Conservation (phyloP, 1,140 invertebrate species). For the Drosophila sp. region DNA sequence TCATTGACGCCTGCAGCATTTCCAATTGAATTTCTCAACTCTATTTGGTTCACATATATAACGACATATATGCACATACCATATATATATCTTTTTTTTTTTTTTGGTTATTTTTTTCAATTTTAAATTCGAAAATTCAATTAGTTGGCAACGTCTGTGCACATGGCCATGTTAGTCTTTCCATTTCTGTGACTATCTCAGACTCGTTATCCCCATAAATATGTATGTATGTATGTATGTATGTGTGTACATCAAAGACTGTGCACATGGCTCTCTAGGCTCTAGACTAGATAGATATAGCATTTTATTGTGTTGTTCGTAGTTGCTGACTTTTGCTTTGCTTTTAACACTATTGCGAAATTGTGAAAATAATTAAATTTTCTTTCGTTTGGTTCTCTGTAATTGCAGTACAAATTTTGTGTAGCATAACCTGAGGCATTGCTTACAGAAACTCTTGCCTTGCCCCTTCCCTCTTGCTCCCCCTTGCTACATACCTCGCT, state of each 20-base stretch:
- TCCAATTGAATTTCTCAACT: constrained; percentile 64
- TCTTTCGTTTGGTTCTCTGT: constrained; percentile 61
- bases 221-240: no score
- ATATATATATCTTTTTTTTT: not conserved
- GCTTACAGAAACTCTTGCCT: constrained; percentile 30
- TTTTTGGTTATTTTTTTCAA: constrained; percentile 33
- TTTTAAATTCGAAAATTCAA: constrained; percentile 62
- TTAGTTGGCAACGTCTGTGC: constrained; percentile 53
- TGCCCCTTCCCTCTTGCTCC: not conserved
- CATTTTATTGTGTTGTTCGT: constrained; percentile 72
- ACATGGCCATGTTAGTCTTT: constrained; percentile 40
- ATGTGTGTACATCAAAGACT: constrained; percentile 13
- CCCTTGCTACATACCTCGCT: no score
- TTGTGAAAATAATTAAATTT: constrained; percentile 78
- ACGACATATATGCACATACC: no score
- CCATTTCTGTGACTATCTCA: constrained; percentile 13
- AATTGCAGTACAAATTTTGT: constrained; percentile 50
- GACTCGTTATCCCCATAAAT: not conserved
- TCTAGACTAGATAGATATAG: no score
- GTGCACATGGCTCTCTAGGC: no score
- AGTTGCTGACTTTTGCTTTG: constrained; percentile 53
- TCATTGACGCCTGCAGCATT: constrained; percentile 48
- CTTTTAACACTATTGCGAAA: constrained; percentile 38
- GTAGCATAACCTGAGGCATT: constrained; percentile 43
- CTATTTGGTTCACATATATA: not conserved